Evolutionary conservation across 2,797 vertebrate genomes (phyloP).

Genomic region (Dermochelys coriacea): DNA sequence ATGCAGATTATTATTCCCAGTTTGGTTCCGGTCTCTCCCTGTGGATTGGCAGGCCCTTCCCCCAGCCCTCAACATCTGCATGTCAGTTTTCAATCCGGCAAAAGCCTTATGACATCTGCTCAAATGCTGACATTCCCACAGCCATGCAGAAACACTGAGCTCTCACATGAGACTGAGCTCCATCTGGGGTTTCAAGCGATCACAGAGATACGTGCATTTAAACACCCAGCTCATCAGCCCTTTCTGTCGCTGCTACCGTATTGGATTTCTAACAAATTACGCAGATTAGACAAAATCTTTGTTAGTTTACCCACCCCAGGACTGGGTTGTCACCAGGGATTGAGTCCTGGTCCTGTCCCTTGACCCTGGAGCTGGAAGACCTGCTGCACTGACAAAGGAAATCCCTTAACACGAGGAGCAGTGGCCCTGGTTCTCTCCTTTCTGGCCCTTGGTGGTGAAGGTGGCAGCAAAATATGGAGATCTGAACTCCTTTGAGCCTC

Average conservation of each 20-base stretch:
- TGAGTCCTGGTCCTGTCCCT: too few species aligned
- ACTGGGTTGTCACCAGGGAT: too few species aligned
- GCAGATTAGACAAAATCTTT: neutral
- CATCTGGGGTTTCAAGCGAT: neutral
- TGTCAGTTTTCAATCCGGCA: neutral
- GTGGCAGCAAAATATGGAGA: neutral
- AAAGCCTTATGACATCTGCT: neutral
- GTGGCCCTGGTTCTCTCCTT: too few species aligned
- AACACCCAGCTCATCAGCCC: neutral
- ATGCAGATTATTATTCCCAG: neutral
- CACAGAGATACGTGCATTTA: neutral
- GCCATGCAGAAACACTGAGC: fast-evolving
- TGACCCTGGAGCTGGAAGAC: neutral
- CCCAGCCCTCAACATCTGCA: neutral
- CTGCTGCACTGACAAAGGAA: neutral
- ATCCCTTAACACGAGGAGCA: too few species aligned
- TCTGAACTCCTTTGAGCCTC: neutral
- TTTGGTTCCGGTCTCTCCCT: neutral
- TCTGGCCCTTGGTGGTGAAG: too few species aligned
- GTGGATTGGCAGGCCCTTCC: neutral
- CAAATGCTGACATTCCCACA: neutral
- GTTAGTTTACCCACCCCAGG: neutral
- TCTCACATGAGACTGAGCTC: neutral
- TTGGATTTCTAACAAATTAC: neutral
- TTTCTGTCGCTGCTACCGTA: neutral